Percentiles rank a stretch among this genome's conserved stretches.
Conservation (phyloP, 1,140 invertebrate genomes). For the Caenorhabditis latens region DNA sequence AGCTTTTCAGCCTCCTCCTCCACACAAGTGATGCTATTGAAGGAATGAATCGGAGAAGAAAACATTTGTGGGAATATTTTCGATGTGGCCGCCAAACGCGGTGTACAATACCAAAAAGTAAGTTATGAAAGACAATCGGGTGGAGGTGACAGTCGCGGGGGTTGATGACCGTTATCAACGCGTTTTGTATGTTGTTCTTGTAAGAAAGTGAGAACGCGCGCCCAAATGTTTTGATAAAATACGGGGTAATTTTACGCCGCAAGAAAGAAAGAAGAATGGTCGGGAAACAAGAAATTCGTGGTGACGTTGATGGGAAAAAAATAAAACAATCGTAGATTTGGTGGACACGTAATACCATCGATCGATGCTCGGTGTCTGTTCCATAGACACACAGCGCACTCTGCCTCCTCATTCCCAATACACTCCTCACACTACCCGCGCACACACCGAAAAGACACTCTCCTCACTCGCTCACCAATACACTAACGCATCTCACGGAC, state of each 20-base stretch:
- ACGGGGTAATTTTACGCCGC: background rate
- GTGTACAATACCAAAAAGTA: background rate
- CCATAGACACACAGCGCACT: constrained; percentile 10
- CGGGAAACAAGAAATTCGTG: background rate
- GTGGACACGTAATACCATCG: constrained; percentile 24
- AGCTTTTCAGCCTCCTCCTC: background rate
- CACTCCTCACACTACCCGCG: constrained; percentile 46
- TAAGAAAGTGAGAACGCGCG: constrained; percentile 19
- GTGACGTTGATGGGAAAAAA: background rate
- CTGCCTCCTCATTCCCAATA: constrained; percentile 31
- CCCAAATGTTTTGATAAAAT: background rate
- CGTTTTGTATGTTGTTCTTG: constrained; percentile 22
- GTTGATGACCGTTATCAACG: constrained; percentile 19
- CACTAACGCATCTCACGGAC: constrained; percentile 50
- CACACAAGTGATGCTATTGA: constrained; percentile 16
- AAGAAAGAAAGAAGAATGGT: background rate
- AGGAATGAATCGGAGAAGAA: background rate
- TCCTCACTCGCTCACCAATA: constrained; percentile 10
- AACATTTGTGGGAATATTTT: background rate
- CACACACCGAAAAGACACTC: constrained; percentile 30
- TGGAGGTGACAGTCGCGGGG: constrained; percentile 27
- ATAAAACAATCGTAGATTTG: background rate
- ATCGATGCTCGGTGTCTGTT: constrained; percentile 50
- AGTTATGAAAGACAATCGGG: background rate
- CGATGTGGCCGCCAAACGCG: background rate